Evolutionary conservation across 1,140 invertebrate genomes (phyloP).

Genomic region (Aleiodes sp.): DNA sequence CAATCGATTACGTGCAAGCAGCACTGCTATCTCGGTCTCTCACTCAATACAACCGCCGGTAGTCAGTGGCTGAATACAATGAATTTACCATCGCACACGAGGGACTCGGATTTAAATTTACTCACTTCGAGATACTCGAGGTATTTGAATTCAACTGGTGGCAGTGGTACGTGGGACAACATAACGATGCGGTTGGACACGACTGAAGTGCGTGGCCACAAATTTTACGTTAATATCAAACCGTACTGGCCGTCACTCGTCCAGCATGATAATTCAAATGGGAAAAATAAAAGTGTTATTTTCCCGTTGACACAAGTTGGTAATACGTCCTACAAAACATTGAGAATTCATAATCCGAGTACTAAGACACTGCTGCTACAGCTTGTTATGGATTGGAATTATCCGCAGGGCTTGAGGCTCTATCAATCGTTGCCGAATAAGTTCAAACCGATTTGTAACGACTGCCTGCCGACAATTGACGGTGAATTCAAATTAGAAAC

Average conservation of each 20-base stretch:
- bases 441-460: conserved; percentile 57
- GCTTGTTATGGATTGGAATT: conserved; percentile 70
- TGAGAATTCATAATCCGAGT: conserved; percentile 71
- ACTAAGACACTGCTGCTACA: conserved; percentile 72
- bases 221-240: conserved; percentile 76
- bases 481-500: conserved; percentile 59
- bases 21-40: conserved; percentile 79
- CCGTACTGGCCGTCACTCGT: conserved; percentile 78
- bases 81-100: conserved; percentile 70
- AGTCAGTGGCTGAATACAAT: conserved; percentile 79
- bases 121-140: conserved; percentile 69
- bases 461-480: conserved; percentile 49
- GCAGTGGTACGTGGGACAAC: conserved; percentile 69
- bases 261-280: conserved; percentile 44
- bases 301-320: conserved; percentile 87
- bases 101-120: conserved; percentile 72
- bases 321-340: conserved; percentile 74
- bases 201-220: conserved; percentile 76
- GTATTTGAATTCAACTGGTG: conserved; percentile 67
- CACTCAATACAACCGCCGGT: conserved; percentile 68
- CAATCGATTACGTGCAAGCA: conserved; percentile 74
- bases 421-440: conserved; percentile 65
- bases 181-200: conserved; percentile 81
- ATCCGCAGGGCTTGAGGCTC: conserved; percentile 65
- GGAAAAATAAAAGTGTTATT: conserved; percentile 63